phyloP scores from a whole-genome alignment of 2,797 vertebrate genomes.

The Anabacerthia variegaticeps region DNA sequence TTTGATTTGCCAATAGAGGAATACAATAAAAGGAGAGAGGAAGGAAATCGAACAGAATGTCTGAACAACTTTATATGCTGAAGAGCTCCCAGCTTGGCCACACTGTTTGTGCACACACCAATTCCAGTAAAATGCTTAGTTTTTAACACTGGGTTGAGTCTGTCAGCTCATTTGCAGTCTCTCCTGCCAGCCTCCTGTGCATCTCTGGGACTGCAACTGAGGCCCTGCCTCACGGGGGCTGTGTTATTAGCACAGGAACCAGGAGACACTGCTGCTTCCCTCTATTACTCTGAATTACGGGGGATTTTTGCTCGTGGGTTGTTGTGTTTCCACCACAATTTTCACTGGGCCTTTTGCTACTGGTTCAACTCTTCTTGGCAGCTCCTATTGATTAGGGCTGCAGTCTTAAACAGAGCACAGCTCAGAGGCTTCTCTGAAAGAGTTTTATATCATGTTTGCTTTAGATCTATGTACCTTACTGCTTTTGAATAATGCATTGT shows the following conservation, averaged over 20 bases:
- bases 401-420: not conserved
- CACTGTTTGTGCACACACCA: fast-evolving
- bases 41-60: not conserved
- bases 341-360: not conserved
- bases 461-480: not conserved
- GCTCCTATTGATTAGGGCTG: not conserved
- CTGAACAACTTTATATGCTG: not conserved
- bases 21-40: not conserved
- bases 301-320: not conserved
- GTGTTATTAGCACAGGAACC: not conserved
- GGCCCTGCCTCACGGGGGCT: not conserved
- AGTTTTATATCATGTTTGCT: not conserved
- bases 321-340: not conserved
- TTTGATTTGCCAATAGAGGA: not conserved
- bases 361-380: not conserved
- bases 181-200: not conserved
- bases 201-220: not conserved
- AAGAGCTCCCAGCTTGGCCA: not conserved
- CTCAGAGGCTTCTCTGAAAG: not conserved
- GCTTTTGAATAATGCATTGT: not conserved
- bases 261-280: not conserved
- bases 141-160: not conserved
- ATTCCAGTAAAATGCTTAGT: not conserved
- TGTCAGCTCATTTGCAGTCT: not conserved
- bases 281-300: not conserved